Percentiles rank a stretch among this genome's conserved stretches.
Evolutionary conservation across 2,888 invertebrate species (phyloP).

Genomic region (Scelioninae gen. 1): DNA sequence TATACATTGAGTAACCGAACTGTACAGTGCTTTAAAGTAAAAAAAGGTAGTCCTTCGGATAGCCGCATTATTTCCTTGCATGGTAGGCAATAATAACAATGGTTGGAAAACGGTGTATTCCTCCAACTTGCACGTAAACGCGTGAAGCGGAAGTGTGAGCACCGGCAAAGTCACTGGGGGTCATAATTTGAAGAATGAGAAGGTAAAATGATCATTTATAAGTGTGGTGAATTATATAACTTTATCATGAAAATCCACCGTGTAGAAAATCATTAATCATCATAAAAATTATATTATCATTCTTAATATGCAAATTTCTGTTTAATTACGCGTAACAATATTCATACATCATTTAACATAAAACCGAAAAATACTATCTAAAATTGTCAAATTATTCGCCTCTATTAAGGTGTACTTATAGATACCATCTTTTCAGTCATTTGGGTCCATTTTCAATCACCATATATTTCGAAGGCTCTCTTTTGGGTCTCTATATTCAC

Average conservation of each 20-base stretch:
- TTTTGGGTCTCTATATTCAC: too few species aligned
- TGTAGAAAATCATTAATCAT: slow-evolving; percentile 7
- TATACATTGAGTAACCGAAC: neutral
- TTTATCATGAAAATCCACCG: slow-evolving; percentile 1
- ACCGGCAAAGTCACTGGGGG: slow-evolving; percentile 42
- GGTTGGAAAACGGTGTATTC: slow-evolving; percentile 53
- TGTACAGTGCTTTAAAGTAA: neutral
- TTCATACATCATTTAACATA: too few species aligned
- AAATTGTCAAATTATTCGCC: too few species aligned
- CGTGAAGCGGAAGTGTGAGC: slow-evolving; percentile 65
- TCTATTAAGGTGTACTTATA: too few species aligned
- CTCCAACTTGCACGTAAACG: slow-evolving; percentile 39
- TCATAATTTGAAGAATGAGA: slow-evolving; percentile 35
- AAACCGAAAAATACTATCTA: too few species aligned
- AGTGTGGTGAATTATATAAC: slow-evolving; percentile 14
- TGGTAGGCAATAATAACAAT: slow-evolving; percentile 57
- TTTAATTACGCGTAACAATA: too few species aligned
- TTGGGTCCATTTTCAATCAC: too few species aligned
- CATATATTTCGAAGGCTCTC: too few species aligned
- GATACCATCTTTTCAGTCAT: too few species aligned
- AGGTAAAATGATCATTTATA: slow-evolving; percentile 42
- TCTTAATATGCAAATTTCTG: too few species aligned
- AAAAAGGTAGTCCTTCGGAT: slow-evolving; percentile 39
- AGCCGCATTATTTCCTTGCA: slow-evolving; percentile 18
- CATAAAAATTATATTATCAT: too few species aligned